phyloP scores from a whole-genome alignment of 2,113 vertebrate species.

The Tamias sibiricus region DNA sequence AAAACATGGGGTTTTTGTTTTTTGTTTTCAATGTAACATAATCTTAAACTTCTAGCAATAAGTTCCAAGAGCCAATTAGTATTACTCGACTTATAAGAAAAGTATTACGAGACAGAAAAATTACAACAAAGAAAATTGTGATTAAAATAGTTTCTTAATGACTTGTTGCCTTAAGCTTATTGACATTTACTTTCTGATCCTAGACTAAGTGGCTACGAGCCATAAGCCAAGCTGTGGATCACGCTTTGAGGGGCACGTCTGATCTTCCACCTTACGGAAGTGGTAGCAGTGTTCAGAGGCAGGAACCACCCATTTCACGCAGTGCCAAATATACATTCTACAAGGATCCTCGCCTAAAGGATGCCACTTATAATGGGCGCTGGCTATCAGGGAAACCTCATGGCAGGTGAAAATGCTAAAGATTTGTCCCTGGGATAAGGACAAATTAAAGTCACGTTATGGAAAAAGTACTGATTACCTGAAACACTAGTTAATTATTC shows the following conservation, averaged over 20 bases:
- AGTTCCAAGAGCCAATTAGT: not conserved
- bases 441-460: not conserved
- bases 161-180: not conserved
- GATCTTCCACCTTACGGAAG: constrained; percentile 80
- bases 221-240: constrained; percentile 97
- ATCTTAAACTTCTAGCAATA: constrained; percentile 30
- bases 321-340: constrained; percentile 97
- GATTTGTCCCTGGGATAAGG: not conserved
- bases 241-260: constrained; percentile 89
- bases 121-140: not conserved
- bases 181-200: constrained; percentile 49
- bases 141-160: not conserved
- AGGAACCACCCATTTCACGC: constrained; percentile 95
- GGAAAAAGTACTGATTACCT: not conserved
- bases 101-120: not conserved
- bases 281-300: constrained; percentile 85
- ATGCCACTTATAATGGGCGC: constrained; percentile 93
- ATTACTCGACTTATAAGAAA: not conserved
- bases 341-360: constrained; percentile 95
- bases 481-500: constrained; percentile 6
- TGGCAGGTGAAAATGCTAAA: constrained; percentile 90
- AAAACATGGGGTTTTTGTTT: not conserved
- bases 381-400: constrained; percentile 96
- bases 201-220: constrained; percentile 97
- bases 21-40: not conserved